Base-by-base conservation (phyloP, 2,797 vertebrate genomes). In the Mastacembelus armatus region DNA sequence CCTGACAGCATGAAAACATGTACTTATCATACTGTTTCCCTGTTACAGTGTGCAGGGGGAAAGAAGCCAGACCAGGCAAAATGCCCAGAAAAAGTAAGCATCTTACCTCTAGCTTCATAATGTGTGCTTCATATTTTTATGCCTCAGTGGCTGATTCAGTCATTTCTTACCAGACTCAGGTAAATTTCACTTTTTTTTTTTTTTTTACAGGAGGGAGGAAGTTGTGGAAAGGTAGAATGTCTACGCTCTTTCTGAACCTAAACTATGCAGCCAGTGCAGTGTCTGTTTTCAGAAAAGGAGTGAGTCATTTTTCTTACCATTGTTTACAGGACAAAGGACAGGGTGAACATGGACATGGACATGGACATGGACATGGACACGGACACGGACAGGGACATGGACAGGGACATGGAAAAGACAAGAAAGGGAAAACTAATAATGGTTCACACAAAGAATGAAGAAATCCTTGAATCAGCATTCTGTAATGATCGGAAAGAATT, bases 61-160 rank as follows among this genome's bases (percentile, higher is more conserved):
- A 1, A 16, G 1, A 0, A 0, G 2, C 0, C 4, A 24, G 5
- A 10, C 0, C 33, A 14, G 9, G 12, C 4, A 3, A 4, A 15
- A 1, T 2, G 3, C 1, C 1, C 39, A 14, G 33, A 10, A 32
- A 49, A 16, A 21, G 78, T 84, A 66, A 77, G 39, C 12, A n/a
- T n/a, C n/a, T n/a, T 39, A 60, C 26, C 12, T 42, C 51, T 50
- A 10, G 19, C 8, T 26, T 66, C 6, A 9, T 29, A 4, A 51
- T 11, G 1, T 12, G 2, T 52, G 7, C 29, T 65, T 61, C n/a
- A 9, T 22, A 12, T 15, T 48, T 40, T 26, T 44, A 38, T 71
- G 9, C 14, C 21, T 19, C 32, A 12, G 18, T 21, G 7, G 18
- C 0, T 43, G 26, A 60, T 30, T 40, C 19, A 42, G 7, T 52